Evolutionary conservation across 2,797 vertebrate species (phyloP), one percentile per base, ranked within the genome.

Genomic region (Enteromius viviparus): DNA sequence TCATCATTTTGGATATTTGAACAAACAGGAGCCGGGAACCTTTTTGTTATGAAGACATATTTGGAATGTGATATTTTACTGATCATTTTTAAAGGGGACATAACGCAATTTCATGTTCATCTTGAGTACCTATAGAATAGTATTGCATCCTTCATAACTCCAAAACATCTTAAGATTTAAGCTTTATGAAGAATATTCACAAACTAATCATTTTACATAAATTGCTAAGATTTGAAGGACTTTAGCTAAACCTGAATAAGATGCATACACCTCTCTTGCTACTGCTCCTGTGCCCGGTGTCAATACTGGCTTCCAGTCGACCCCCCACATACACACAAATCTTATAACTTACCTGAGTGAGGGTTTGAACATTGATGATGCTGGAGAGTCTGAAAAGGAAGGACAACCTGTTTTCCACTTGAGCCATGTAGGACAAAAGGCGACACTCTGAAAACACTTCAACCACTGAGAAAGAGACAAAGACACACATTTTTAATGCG

Each of bases 341-440:
- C 15, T 4, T 40, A 7, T 17, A 53, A 53, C 82, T 84, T 82
- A 29, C 87, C 87, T 88, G 87, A 49, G 98, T 99, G 47, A 99
- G 96, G 0, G 97, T 99, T 94, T 99, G 97, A 12, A 99, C 98
- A 0, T 99, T 98, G 90, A 99, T 98, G 90, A 99, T 99, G 87
- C 97, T 99, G 91, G 99, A 95, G 83, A 99, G 96, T 76, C 97
- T 93, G 94, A 98, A 99, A 79, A 99, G 98, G 89, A 99, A 98
- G 88, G 96, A 95, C 89, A 98, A 96, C 84, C 97, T 94, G 88
- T 97, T 98, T 91, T 98, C 96, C 84, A 98, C 96, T 91, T 96
- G 94, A 90, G 97, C 97, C 96, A 99, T 97, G 87, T 98, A 98
- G 34, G 98, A 98, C 7, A 99, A 87, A 76, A 99, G 95, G 82